phyloP scores from a whole-genome alignment of 2,888 invertebrate species.

The Petrophora chlorosata region DNA sequence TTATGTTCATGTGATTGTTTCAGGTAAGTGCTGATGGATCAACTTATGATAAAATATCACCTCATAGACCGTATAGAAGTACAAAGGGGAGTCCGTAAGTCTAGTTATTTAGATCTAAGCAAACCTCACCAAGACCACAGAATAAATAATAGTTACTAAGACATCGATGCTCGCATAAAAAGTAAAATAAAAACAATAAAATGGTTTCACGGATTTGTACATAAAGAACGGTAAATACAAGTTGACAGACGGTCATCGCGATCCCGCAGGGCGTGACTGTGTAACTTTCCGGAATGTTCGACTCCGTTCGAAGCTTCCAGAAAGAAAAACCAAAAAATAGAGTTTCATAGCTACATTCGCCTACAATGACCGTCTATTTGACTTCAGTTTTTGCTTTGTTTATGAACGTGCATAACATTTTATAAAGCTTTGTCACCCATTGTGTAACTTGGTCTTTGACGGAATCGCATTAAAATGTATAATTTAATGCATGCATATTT shows the following conservation, averaged over 20 bases:
- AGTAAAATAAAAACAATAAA: too few relatives aligned
- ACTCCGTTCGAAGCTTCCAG: slow-evolving; percentile 16
- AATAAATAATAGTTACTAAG: too few relatives aligned
- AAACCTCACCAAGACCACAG: too few relatives aligned
- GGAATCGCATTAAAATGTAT: slow-evolving; percentile 1
- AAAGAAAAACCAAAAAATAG: slow-evolving; percentile 19
- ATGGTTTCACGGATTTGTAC: slow-evolving; percentile 18
- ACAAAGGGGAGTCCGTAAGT: too few relatives aligned
- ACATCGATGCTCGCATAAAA: too few relatives aligned
- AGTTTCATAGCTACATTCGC: slow-evolving; percentile 7
- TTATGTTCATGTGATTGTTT: slow-evolving; percentile 29
- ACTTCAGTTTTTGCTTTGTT: slow-evolving; percentile 13
- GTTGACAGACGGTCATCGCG: slow-evolving; percentile 46
- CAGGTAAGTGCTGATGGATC: slow-evolving; percentile 37
- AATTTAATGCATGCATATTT: slow-evolving; percentile 1
- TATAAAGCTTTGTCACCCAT: slow-evolving; percentile 3
- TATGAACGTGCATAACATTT: slow-evolving; percentile 18
- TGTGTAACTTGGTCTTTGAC: slow-evolving; percentile 9
- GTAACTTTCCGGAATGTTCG: slow-evolving; percentile 37
- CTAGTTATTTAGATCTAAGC: too few relatives aligned
- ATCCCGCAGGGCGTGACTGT: slow-evolving; percentile 29
- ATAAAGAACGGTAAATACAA: slow-evolving; percentile 32
- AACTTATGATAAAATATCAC: too few relatives aligned
- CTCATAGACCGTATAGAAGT: too few relatives aligned
- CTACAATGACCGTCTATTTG: slow-evolving; percentile 12